Evolutionary conservation across 2,888 invertebrate species (phyloP).

Genomic region (Drosophila cracens): DNA sequence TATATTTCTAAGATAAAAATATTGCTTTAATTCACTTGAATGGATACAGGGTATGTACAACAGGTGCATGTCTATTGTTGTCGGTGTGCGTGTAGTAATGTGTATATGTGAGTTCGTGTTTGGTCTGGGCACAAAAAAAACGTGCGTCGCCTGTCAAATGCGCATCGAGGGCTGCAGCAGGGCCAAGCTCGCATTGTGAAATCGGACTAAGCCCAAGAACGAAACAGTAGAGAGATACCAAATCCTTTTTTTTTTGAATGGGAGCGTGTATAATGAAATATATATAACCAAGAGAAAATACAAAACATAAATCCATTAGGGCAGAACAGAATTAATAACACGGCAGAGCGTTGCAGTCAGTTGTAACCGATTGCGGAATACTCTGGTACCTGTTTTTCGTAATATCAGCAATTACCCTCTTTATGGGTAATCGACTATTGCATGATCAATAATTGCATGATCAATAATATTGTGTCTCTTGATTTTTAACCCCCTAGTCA

Average conservation of each 20-base stretch:
- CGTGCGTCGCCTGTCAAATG: constrained; percentile 63
- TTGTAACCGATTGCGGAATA: background rate
- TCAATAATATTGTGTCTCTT: background rate
- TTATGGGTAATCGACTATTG: background rate
- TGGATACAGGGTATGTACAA: constrained; percentile 9
- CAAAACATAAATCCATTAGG: background rate
- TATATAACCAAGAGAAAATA: constrained; percentile 15
- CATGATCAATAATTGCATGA: background rate
- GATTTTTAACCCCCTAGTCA: background rate
- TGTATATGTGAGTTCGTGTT: constrained; percentile 16
- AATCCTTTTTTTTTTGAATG: constrained; percentile 14
- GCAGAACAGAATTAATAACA: background rate
- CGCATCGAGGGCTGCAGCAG: constrained; percentile 15
- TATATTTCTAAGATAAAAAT: background rate
- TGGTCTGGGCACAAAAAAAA: constrained; percentile 29
- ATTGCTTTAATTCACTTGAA: background rate
- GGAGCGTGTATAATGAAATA: constrained; percentile 60
- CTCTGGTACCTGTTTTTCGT: background rate
- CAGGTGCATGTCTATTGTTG: background rate
- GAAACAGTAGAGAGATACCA: too few species aligned
- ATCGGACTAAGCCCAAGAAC: background rate
- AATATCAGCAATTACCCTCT: background rate
- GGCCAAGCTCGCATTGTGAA: background rate
- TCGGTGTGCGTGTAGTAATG: background rate
- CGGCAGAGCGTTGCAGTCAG: background rate